Evolutionary conservation across 1,140 invertebrate species (phyloP).

Genomic region (Ctenoplectra terminalis): DNA sequence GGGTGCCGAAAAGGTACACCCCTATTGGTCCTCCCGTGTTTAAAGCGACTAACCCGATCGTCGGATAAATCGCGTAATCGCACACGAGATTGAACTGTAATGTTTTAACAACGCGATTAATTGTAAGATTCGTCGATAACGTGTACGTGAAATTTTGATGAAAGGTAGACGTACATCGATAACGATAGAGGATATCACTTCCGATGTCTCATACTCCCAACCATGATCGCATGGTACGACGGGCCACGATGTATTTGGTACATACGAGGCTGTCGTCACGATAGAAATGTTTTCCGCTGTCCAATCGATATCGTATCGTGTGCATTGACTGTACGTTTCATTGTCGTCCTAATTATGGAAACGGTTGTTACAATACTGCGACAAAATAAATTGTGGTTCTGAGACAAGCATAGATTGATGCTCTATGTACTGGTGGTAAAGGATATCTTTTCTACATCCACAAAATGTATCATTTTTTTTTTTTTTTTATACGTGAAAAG

Average conservation of each 20-base stretch:
- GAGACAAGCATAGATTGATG: not conserved
- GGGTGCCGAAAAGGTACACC: constrained; percentile 91
- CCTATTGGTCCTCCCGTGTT: constrained; percentile 93
- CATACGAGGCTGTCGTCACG: constrained; percentile 72
- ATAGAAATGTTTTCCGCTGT: constrained; percentile 76
- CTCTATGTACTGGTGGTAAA: not conserved
- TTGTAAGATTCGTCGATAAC: not conserved
- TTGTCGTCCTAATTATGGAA: constrained; percentile 75
- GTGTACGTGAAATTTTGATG: fast-evolving
- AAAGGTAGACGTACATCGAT: constrained; percentile 88
- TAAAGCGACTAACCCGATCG: constrained; percentile 90
- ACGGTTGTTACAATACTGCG: not conserved
- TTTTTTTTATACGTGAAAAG: not conserved
- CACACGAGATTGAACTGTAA: constrained; percentile 94
- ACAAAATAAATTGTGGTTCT: too few relatives aligned
- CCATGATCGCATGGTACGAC: constrained; percentile 88
- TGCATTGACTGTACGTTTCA: constrained; percentile 85
- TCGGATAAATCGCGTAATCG: constrained; percentile 92
- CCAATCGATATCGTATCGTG: constrained; percentile 89
- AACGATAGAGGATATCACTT: constrained; percentile 89
- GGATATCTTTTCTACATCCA: too few relatives aligned
- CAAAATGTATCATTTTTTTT: not conserved
- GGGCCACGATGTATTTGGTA: constrained; percentile 85
- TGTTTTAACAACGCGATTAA: not conserved
- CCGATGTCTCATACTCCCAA: constrained; percentile 90